phyloP scores from a whole-genome alignment of 2,888 invertebrate species.

The Imbricaverruca yamaguchii region DNA sequence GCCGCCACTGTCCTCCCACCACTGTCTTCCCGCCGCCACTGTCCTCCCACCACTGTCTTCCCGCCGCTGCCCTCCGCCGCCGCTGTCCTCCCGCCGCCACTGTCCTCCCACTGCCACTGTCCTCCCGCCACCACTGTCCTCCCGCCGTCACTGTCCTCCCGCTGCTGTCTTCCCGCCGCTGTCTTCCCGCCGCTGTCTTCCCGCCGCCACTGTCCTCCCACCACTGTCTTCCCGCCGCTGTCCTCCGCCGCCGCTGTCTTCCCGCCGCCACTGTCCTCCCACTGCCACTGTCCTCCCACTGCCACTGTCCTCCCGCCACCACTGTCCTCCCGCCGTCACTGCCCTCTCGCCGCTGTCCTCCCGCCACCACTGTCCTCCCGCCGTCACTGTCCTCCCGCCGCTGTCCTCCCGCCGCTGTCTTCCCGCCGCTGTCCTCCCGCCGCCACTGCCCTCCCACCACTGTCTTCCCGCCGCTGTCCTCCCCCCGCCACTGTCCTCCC shows the following conservation, averaged over 20 bases:
- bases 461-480: background rate
- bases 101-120: no score
- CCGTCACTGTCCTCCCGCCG: background rate
- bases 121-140: background rate
- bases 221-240: background rate
- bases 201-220: background rate
- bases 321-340: background rate
- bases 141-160: background rate
- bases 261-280: background rate
- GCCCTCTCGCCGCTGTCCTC: background rate
- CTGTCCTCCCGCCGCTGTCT: background rate
- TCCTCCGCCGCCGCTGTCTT: background rate
- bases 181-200: background rate
- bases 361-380: background rate
- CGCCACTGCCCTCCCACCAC: background rate
- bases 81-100: background rate
- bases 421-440: background rate
- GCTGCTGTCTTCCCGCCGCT: background rate
- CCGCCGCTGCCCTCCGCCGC: background rate
- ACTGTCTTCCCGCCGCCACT: conserved; percentile 18
- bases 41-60: background rate
- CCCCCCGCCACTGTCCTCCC: background rate
- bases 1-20: background rate
- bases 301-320: background rate
- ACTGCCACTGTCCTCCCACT: background rate